Conservation (phyloP, 2,888 invertebrate genomes). For the Cybosia mesomella region DNA sequence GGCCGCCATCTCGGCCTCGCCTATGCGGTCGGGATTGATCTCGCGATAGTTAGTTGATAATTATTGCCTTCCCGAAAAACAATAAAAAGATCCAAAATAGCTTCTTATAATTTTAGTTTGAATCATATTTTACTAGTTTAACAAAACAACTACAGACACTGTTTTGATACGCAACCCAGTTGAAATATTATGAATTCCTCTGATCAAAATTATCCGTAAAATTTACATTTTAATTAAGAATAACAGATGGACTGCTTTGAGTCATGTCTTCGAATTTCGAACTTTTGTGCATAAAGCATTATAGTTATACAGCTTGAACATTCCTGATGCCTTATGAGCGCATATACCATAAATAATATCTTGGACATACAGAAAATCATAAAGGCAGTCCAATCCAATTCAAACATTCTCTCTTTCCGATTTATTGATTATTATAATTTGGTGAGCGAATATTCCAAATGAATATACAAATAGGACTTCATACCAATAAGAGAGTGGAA, state of each 20-base stretch:
- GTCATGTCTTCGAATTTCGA: not conserved
- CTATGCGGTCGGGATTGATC: too few species aligned
- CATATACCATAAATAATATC: not conserved
- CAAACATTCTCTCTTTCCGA: not conserved
- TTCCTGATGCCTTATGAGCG: not conserved
- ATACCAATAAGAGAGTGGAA: conserved; percentile 11
- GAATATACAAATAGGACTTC: conserved; percentile 12
- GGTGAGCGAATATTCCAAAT: conserved; percentile 8
- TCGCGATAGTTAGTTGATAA: too few species aligned
- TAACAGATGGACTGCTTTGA: not conserved
- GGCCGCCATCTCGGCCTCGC: too few species aligned
- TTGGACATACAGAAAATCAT: not conserved
- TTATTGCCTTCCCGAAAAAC: not conserved
- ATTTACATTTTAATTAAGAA: conserved; percentile 10
- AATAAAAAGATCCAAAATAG: not conserved
- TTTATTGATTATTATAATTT: conserved; percentile 11
- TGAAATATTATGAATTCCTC: not conserved
- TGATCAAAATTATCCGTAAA: not conserved
- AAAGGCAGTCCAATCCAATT: not conserved
- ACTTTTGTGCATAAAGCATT: not conserved
- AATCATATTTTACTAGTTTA: not conserved
- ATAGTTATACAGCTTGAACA: not conserved
- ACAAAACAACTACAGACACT: not conserved
- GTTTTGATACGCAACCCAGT: not conserved
- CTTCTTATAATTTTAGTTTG: not conserved